These are phyloP conservation scores for Novumbra hubbsi DNA, from an alignment of 2,797 vertebrate genomes.

Conservation along the genomic window DNA sequence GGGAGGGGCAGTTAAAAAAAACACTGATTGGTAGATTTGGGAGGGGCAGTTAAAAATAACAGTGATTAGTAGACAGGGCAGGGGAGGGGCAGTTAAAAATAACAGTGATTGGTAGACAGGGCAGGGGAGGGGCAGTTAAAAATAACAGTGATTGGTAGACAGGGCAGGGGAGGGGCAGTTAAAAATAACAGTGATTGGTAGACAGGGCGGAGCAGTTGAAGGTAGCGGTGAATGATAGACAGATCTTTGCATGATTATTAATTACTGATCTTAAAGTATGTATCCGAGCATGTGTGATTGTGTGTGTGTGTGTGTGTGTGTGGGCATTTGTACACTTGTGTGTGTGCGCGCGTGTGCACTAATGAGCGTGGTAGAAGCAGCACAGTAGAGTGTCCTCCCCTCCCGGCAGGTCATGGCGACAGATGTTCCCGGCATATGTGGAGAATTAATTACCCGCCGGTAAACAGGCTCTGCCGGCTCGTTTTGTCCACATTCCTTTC, in stretches of 20 bases:
- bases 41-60: too few species aligned
- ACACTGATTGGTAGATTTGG: too few species aligned
- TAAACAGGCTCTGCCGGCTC: slow-evolving; percentile 97
- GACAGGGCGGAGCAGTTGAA: too few species aligned
- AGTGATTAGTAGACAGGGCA: too few species aligned
- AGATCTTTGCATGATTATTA: slow-evolving; percentile 7
- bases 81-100: too few species aligned
- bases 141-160: too few species aligned
- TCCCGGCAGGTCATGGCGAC: slow-evolving; percentile 96
- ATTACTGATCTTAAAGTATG: slow-evolving; percentile 26
- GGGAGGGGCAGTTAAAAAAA: too few species aligned
- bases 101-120: too few species aligned
- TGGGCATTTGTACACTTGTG: slow-evolving; percentile 71
- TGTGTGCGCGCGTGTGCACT: slow-evolving; percentile 35
- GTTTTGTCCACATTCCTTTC: slow-evolving; percentile 96
- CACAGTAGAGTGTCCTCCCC: slow-evolving; percentile 93
- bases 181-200: too few species aligned
- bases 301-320: slow-evolving; percentile 12
- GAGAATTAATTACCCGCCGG: slow-evolving; percentile 99
- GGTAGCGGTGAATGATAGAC: neutral
- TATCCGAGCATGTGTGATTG: slow-evolving; percentile 7
- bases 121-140: too few species aligned
- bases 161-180: neutral
- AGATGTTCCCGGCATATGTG: slow-evolving; percentile 99
- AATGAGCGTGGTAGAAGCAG: slow-evolving; percentile 79